Percentiles rank a stretch among this genome's conserved stretches.
Evolutionary conservation across 2,888 invertebrate genomes (phyloP).

Genomic region (Lapara coniferarum): DNA sequence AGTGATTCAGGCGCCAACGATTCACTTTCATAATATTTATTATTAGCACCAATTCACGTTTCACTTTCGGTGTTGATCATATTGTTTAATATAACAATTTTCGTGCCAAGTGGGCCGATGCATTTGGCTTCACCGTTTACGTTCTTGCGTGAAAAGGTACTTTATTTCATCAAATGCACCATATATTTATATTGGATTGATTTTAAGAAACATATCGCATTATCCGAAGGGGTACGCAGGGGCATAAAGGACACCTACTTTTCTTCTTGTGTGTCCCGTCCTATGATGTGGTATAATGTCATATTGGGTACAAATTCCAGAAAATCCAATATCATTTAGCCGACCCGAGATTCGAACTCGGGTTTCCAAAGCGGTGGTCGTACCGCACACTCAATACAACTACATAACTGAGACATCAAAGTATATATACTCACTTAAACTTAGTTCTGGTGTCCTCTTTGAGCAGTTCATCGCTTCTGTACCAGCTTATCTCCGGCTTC

Average conservation of each 20-base stretch:
- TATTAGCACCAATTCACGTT: constrained; percentile 8
- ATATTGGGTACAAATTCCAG: too few species aligned
- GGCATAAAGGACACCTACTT: too few species aligned
- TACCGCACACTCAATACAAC: too few species aligned
- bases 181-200: background rate
- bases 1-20: background rate
- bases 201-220: too few species aligned
- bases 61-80: constrained; percentile 5
- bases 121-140: background rate
- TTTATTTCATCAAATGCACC: background rate
- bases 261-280: too few species aligned
- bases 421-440: constrained; percentile 83
- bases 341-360: too few species aligned
- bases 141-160: background rate
- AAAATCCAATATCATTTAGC: too few species aligned
- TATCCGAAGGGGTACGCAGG: too few species aligned
- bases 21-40: constrained; percentile 6
- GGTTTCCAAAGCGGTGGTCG: too few species aligned
- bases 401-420: too few species aligned
- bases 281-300: too few species aligned
- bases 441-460: constrained; percentile 93
- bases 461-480: constrained; percentile 93
- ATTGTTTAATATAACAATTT: constrained; percentile 10
- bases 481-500: constrained; percentile 96
- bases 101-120: constrained; percentile 9